These are phyloP conservation scores for Drosophila heteroneura DNA, from an alignment of 2,888 invertebrate species.

Conservation along the genomic window DNA sequence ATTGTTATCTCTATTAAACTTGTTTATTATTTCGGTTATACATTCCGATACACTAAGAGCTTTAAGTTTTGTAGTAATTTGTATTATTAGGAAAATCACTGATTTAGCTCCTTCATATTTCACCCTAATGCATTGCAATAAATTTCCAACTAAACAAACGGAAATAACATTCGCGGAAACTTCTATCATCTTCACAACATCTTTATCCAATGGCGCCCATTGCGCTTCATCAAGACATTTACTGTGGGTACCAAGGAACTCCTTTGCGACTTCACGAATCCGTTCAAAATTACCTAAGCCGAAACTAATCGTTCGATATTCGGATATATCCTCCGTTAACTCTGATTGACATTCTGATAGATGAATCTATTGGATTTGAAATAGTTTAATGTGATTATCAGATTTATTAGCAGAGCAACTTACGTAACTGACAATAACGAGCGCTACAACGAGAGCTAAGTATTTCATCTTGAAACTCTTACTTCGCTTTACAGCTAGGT, in stretches of 20 bases:
- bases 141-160: background rate
- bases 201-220: background rate
- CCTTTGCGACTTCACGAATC: background rate
- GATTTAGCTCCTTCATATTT: background rate
- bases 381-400: background rate
- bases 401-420: background rate
- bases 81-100: rapidly evolving
- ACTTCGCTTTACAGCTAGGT: background rate
- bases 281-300: background rate
- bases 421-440: background rate
- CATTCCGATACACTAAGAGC: background rate
- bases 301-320: background rate
- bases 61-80: background rate
- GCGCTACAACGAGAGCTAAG: background rate
- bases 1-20: background rate
- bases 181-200: background rate
- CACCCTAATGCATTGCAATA: background rate
- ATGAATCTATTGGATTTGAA: background rate
- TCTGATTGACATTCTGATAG: background rate
- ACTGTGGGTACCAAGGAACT: rapidly evolving
- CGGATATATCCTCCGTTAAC: rapidly evolving
- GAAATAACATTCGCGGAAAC: background rate
- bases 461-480: background rate
- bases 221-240: background rate
- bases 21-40: background rate